Evolutionary conservation across 2,113 vertebrate genomes (phyloP).

Genomic region (Neopipo cinnamomea): DNA sequence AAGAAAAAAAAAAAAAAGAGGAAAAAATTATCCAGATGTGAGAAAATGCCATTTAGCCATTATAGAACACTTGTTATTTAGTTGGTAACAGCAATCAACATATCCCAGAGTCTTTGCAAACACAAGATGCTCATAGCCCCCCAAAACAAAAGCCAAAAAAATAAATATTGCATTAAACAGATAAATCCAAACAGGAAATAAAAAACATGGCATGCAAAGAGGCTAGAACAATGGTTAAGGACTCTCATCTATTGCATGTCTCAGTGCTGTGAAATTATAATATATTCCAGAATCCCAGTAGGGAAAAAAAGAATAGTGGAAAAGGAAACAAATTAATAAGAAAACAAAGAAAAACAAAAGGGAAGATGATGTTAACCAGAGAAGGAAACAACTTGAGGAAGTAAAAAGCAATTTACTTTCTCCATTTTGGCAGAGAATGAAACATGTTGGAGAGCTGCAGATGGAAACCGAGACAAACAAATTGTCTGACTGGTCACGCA

Average conservation of each 20-base stretch:
- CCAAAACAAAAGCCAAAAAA: not conserved
- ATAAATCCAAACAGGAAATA: not conserved
- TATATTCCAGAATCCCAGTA: not conserved
- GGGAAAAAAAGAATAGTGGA: not conserved
- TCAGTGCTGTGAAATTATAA: not conserved
- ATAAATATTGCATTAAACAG: not conserved
- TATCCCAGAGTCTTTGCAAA: not conserved
- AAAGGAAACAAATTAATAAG: not conserved
- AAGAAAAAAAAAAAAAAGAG: rapidly evolving
- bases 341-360: not conserved
- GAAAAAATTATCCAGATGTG: not conserved
- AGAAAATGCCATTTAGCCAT: not conserved
- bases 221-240: not conserved
- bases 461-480: not conserved
- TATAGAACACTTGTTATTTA: not conserved
- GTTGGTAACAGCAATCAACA: not conserved
- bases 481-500: not conserved
- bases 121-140: not conserved
- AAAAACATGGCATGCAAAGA: not conserved
- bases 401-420: not conserved
- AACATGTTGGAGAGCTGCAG: not conserved
- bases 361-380: not conserved
- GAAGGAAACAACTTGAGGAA: not conserved
- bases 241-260: not conserved
- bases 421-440: not conserved